Evolutionary conservation across 1,140 invertebrate genomes (phyloP).

Genomic region (Drosophila chauvacae): DNA sequence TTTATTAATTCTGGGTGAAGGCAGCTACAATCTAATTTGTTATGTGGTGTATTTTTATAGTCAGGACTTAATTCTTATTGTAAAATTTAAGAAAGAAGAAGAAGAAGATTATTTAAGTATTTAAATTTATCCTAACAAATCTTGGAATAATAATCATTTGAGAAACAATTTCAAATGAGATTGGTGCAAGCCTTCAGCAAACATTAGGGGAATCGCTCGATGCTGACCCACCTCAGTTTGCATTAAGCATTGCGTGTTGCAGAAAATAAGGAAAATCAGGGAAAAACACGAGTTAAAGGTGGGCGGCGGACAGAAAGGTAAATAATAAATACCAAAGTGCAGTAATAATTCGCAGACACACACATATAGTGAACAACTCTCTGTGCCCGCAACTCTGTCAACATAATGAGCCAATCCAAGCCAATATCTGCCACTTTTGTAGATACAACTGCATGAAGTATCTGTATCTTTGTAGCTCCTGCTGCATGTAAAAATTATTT

Average conservation of each 20-base stretch:
- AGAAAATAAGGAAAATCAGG: constrained; percentile 36
- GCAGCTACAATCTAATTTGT: neutral
- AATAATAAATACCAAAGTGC: constrained; percentile 50
- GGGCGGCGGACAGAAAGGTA: constrained; percentile 19
- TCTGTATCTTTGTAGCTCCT: constrained; percentile 31
- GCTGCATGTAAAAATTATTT: constrained; percentile 75
- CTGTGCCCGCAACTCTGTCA: constrained; percentile 57
- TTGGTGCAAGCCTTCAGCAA: constrained; percentile 24
- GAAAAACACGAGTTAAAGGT: constrained; percentile 1
- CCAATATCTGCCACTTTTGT: constrained; percentile 27
- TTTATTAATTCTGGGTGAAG: no score
- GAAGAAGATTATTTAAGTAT: neutral
- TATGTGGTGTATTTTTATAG: neutral
- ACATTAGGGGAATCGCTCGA: constrained; percentile 22
- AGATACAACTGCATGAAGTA: constrained; percentile 29
- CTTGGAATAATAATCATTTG: no score
- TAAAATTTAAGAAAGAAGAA: neutral
- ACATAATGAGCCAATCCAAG: constrained; percentile 77
- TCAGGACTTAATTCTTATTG: neutral
- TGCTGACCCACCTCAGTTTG: constrained; percentile 46
- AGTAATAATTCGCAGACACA: constrained; percentile 40
- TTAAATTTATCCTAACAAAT: neutral
- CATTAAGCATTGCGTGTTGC: constrained; percentile 42
- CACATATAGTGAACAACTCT: constrained; percentile 34
- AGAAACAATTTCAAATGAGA: neutral